Conservation (phyloP, 2,113 vertebrate genomes). For the Rhea pennata region DNA sequence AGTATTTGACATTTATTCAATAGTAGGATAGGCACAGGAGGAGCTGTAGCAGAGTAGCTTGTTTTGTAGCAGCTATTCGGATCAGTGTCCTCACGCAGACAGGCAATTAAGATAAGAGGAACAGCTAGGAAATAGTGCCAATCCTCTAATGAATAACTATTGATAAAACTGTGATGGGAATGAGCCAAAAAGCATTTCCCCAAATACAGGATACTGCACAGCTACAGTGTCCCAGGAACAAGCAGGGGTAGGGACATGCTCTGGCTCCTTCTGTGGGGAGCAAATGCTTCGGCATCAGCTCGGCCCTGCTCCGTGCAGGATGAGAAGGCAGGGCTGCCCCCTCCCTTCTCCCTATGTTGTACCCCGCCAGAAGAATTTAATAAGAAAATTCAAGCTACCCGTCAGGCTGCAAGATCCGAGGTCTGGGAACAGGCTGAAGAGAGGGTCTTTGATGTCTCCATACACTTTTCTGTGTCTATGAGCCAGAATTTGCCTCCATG, state of each 20-base stretch:
- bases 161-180: not conserved
- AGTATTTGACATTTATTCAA: not conserved
- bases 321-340: not conserved
- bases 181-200: not conserved
- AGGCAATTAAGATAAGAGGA: not conserved
- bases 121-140: not conserved
- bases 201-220: too few species aligned
- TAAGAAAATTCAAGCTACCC: not conserved
- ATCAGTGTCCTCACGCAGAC: not conserved
- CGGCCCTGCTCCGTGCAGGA: fast-evolving
- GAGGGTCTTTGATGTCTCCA: fast-evolving
- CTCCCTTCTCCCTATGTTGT: not conserved
- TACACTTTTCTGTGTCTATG: not conserved
- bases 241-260: not conserved
- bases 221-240: not conserved
- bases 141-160: not conserved
- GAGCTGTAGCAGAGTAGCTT: not conserved
- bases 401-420: not conserved
- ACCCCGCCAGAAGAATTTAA: fast-evolving
- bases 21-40: not conserved
- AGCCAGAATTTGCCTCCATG: too few species aligned
- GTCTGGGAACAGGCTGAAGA: not conserved
- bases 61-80: not conserved
- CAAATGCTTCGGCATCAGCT: not conserved
- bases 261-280: fast-evolving